Evolutionary conservation across 2,797 vertebrate genomes (phyloP).

Genomic region (Acestrorhynchus altus): DNA sequence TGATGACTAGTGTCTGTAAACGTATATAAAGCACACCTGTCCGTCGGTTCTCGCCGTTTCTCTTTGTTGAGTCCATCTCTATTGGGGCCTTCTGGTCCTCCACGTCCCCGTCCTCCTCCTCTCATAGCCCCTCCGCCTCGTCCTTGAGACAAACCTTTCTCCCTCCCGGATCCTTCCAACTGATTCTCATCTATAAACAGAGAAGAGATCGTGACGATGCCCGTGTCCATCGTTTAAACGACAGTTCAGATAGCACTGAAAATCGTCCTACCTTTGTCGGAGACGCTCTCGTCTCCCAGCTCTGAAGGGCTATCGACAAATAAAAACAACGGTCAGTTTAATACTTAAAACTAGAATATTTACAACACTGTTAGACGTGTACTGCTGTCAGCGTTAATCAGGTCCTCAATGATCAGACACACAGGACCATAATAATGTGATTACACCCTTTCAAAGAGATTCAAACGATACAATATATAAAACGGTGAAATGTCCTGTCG

Average conservation of each 20-base stretch:
- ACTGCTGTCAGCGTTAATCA: no score
- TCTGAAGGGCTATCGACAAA: conserved; percentile 60
- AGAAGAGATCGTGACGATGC: conserved; percentile 43
- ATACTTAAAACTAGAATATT: no score
- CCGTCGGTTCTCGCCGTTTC: conserved; percentile 30
- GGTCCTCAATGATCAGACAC: no score
- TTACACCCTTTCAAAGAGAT: no score
- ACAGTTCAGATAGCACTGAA: neutral
- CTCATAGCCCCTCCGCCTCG: conserved; percentile 56
- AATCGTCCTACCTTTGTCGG: conserved; percentile 76
- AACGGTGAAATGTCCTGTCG: no score
- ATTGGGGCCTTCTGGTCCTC: conserved; percentile 27
- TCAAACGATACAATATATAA: no score
- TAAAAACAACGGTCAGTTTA: neutral
- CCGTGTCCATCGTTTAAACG: neutral
- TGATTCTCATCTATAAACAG: conserved; percentile 87
- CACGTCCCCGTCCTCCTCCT: conserved; percentile 78
- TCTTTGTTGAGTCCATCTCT: conserved; percentile 38
- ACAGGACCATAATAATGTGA: no score
- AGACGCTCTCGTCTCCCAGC: conserved; percentile 57
- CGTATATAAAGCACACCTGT: conserved; percentile 24
- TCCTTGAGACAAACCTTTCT: conserved; percentile 44
- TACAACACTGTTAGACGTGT: no score
- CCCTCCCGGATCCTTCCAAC: conserved; percentile 75
- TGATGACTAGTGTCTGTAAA: neutral